Percentiles rank a stretch among this genome's conserved stretches.
Evolutionary conservation across 2,113 vertebrate genomes (phyloP).

Genomic region (Turnix velox): DNA sequence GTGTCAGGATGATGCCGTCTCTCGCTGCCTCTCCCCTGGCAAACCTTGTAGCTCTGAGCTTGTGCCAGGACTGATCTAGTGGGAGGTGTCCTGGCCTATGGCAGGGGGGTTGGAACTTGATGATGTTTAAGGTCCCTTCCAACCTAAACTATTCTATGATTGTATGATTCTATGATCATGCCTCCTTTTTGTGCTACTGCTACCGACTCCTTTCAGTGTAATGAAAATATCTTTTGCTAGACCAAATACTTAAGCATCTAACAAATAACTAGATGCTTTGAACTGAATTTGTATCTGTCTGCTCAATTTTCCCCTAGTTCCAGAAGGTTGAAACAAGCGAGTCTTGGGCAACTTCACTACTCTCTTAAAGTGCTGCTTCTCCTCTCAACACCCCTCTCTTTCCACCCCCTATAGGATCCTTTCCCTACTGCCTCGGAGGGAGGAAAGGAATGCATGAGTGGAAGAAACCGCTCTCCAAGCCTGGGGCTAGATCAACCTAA

Average conservation of each 20-base stretch:
- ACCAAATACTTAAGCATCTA: background rate
- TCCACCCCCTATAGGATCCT: rapidly evolving
- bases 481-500: too few relatives aligned
- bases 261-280: background rate
- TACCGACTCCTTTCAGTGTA: background rate
- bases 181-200: background rate
- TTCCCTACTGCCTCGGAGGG: too few relatives aligned
- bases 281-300: background rate
- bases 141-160: too few relatives aligned
- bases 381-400: background rate
- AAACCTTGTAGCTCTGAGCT: too few relatives aligned
- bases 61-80: too few relatives aligned
- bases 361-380: background rate
- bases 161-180: too few relatives aligned
- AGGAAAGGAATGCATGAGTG: background rate
- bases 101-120: too few relatives aligned
- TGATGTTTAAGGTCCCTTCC: too few relatives aligned
- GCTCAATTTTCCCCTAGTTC: background rate
- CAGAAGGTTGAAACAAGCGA: background rate
- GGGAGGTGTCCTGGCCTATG: too few relatives aligned
- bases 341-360: background rate
- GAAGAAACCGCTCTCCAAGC: rapidly evolving
- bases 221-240: background rate
- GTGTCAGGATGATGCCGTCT: too few relatives aligned
- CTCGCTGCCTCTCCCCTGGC: too few relatives aligned